Evolutionary conservation across 2,797 vertebrate species (phyloP).

Genomic region (Otolemur crassicaudatus): DNA sequence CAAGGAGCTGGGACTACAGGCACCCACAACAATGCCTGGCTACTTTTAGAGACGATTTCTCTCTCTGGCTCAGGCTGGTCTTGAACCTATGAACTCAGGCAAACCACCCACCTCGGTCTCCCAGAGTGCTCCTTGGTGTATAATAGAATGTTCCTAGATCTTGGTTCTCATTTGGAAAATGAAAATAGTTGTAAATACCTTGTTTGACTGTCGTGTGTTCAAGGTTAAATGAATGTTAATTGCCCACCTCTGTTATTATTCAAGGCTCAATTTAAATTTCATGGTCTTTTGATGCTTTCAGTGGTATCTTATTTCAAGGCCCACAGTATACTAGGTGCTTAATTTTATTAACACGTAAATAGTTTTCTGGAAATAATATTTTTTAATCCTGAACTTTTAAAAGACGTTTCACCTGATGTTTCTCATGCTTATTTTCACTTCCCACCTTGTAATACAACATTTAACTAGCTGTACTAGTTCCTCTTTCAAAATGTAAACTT

Average conservation of each 20-base stretch:
- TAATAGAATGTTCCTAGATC: not conserved
- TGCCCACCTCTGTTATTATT: not conserved
- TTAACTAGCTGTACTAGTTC: not conserved
- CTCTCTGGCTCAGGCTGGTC: too few species aligned
- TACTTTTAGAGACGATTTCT: too few species aligned
- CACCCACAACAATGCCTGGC: too few species aligned
- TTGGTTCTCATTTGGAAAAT: not conserved
- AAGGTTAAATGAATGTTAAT: conserved; percentile 9
- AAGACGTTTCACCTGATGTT: not conserved
- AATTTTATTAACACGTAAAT: not conserved
- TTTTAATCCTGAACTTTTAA: not conserved
- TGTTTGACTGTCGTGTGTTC: not conserved
- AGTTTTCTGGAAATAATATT: not conserved
- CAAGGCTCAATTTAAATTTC: not conserved
- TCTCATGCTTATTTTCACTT: not conserved
- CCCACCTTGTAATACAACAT: not conserved
- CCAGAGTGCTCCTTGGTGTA: not conserved
- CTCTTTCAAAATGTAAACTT: not conserved
- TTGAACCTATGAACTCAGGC: too few species aligned
- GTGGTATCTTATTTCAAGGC: not conserved
- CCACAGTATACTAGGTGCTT: not conserved
- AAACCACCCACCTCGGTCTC: too few species aligned
- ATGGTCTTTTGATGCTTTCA: not conserved
- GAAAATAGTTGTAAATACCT: not conserved
- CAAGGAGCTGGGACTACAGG: too few species aligned